These are phyloP conservation scores for Manacus vitellinus DNA, from an alignment of 2,113 vertebrate species.

Conservation along the genomic window DNA sequence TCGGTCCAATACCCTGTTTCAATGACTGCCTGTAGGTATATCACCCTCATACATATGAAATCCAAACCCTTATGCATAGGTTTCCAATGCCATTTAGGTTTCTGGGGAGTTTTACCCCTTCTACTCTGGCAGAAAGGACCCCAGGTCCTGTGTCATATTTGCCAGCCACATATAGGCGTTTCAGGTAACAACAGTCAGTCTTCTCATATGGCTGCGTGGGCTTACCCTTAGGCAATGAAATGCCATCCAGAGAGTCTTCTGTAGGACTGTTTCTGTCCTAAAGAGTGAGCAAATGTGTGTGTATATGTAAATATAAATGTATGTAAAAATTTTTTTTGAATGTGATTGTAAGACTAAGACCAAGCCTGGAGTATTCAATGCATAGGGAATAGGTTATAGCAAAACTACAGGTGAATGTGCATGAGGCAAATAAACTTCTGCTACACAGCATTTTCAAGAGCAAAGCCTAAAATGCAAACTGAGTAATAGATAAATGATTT, in stretches of 20 bases:
- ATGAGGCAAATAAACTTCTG: not conserved
- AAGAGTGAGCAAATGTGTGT: not conserved
- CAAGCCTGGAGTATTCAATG: not conserved
- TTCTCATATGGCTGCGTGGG: not conserved
- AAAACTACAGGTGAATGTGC: not conserved
- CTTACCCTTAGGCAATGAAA: not conserved
- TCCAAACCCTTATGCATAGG: not conserved
- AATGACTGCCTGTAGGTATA: not conserved
- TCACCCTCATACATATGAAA: not conserved
- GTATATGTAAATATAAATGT: not conserved
- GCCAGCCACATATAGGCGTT: not conserved
- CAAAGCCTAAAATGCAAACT: not conserved
- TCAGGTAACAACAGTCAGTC: not conserved
- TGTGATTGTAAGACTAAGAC: not conserved
- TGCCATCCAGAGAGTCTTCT: not conserved
- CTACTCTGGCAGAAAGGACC: not conserved
- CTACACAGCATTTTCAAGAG: not conserved
- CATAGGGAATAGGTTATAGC: not conserved
- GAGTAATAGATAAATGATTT: not conserved
- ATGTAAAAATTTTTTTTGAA: not conserved
- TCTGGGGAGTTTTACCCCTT: not conserved
- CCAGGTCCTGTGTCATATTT: not conserved
- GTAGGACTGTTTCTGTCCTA: not conserved
- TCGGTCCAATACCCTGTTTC: not conserved
- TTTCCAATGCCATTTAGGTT: not conserved